Evolutionary conservation across 2,113 vertebrate genomes (phyloP), one percentile per base, ranked within the genome.

Genomic region (Melierax canorus): DNA sequence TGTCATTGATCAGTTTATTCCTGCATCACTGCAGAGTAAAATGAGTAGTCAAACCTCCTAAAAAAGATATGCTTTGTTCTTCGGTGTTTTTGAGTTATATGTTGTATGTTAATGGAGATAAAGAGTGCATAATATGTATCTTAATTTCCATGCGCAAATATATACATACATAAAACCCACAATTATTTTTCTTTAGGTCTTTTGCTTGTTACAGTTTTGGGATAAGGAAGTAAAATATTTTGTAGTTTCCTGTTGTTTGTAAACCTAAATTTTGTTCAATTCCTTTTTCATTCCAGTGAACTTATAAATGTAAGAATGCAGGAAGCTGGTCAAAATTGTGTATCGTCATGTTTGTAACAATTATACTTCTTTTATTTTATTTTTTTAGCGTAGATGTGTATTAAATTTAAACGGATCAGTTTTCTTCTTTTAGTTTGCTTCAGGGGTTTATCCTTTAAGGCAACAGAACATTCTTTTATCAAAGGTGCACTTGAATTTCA

Each of bases 1-100:
- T 87, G 83, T 10, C 80, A 92, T 58, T 81, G 83, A 96, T 96
- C 80, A 84, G 9, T 66, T 86, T 74, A 74, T 92, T 94, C 71
- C 71, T 92, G 67, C 67, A 58, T 81, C 67, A 18, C 20, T 92
- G 88, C 63, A 29, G 53, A 93, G 15, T 22, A 63, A 79, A 93
- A 32, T 27, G 45, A 77, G 32, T 72, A 80, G 59, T 58, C 58
- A 88, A 66, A 72, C 24, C 21, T 66, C 67, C 48, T 48, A 27
- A 68, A 91, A 77, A 62, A 79, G 2, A 30, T 7, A 9, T 4
- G 6, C 32, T 55, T 96, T 78, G 14, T 84, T 82, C 43, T 60
- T 79, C 53, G 7, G 5, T 56, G 34, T 2, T 56, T 75, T 79
- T 75, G n/a, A 66, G 64, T 10, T 64, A 23, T 39, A 55, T 29